Base-by-base conservation (phyloP, 1,140 invertebrate genomes). In the Aphelinus certus region DNA sequence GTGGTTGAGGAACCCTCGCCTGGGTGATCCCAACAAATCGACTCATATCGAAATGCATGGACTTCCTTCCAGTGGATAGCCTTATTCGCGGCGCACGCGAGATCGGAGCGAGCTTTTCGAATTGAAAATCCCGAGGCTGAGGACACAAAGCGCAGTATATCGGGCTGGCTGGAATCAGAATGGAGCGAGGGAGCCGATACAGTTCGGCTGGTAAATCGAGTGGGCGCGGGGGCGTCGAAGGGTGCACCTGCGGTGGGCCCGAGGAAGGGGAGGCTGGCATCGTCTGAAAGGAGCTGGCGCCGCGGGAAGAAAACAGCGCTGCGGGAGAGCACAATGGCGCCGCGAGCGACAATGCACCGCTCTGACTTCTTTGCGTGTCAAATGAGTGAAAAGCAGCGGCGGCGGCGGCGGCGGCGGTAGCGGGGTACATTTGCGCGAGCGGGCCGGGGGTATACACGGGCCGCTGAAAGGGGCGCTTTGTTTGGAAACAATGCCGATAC, bases 401-500 rank as follows among this genome's bases (percentile, higher is more conserved):
- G 26, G 60, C 6, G 6, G 51, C 42, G 58, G 60, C 43, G 47
- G 71, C 46, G n/a, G 49, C 46, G 42, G 60, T 42, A 42, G 60
- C 56, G 45, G 51, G 4, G 51, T 53, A 53, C 51, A 53, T 9
- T 3, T 60, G 57, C 7, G 57, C 57, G 7, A 7, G 6, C 0
- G 4, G 45, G 60, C 46, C 45, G 48, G 53, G 66, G 73, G 73
- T 61, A n/a, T 57, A n/a, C 26, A n/a, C 26, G 10, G 56, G 49
- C 7, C 10, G 51, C 42, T 74, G 61, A 64, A 64, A 75, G 61
- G 84, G 84, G 82, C 81, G 86, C 87, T 87, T 88, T 88, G 87
- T 88, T 88, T 88, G 86, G 83, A 88, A 88, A 88, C 87, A 88
- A 88, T 88, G 85, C 86, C 86, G 85, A 87, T 88, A 87, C 86